These are phyloP conservation scores for Scrobipalpa costella DNA, from an alignment of 2,888 invertebrate species.

Conservation along the genomic window DNA sequence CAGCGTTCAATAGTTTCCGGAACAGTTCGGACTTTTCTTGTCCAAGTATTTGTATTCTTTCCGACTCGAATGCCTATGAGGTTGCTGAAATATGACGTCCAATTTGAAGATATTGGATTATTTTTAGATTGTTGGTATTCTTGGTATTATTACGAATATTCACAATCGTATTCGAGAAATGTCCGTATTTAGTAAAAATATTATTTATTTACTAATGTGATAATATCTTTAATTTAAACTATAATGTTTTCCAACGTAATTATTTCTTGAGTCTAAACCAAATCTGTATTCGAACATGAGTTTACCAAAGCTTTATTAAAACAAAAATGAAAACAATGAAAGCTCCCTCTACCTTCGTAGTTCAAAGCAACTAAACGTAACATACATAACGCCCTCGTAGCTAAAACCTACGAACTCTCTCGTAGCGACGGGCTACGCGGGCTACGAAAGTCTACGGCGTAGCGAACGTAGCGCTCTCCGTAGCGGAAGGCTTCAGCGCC, in stretches of 20 bases:
- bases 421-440: slow-evolving; percentile 18
- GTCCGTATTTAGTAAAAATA: too few relatives aligned
- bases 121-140: too few relatives aligned
- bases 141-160: too few relatives aligned
- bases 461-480: slow-evolving; percentile 33
- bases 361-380: not conserved
- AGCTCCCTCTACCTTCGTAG: not conserved
- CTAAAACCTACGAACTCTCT: slow-evolving; percentile 2
- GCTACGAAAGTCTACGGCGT: slow-evolving; percentile 18
- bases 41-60: slow-evolving; percentile 1
- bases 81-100: too few relatives aligned
- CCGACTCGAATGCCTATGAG: not conserved
- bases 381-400: slow-evolving; percentile 15
- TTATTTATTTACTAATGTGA: too few relatives aligned
- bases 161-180: too few relatives aligned
- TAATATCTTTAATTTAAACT: too few relatives aligned
- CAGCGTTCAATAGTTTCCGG: not conserved
- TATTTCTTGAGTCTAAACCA: too few relatives aligned
- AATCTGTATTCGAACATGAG: not conserved
- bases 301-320: not conserved
- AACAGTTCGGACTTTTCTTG: not conserved
- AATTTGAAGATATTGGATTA: too few relatives aligned
- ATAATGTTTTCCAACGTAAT: too few relatives aligned
- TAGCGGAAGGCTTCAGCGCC: slow-evolving; percentile 49
- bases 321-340: not conserved